Evolutionary conservation across 2,797 vertebrate genomes (phyloP).

Genomic region (Amphiprion clarkii): DNA sequence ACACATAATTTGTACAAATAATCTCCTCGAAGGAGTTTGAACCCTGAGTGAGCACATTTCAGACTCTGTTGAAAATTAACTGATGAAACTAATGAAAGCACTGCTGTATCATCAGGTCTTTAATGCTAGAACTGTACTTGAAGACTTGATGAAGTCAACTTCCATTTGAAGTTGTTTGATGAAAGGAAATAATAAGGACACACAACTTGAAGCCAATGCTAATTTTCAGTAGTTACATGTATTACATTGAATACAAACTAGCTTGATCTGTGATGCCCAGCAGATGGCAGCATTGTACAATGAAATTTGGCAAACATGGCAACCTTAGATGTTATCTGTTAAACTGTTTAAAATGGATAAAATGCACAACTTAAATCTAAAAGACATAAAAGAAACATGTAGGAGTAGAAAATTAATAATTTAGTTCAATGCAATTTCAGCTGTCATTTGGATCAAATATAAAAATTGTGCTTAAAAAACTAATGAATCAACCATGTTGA

Average conservation of each 20-base stretch:
- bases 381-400: neutral
- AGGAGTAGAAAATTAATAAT: neutral
- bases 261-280: slow-evolving; percentile 40
- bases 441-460: slow-evolving; percentile 4
- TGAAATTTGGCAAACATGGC: slow-evolving; percentile 15
- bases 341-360: slow-evolving; percentile 1
- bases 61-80: slow-evolving; percentile 7
- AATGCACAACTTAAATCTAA: neutral
- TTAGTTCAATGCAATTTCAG: neutral
- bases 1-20: too few species aligned
- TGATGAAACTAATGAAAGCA: neutral
- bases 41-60: slow-evolving; percentile 10
- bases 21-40: slow-evolving; percentile 27
- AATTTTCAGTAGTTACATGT: neutral
- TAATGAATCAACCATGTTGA: neutral
- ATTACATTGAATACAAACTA: neutral
- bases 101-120: neutral
- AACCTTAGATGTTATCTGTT: neutral
- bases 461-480: neutral
- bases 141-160: neutral
- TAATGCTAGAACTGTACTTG: neutral
- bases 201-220: neutral
- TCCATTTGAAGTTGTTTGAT: neutral
- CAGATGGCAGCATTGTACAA: slow-evolving; percentile 77
- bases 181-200: neutral